A percentile compares a stretch with the other conserved stretches of the same genome.
Evolutionary conservation across 1,140 invertebrate genomes (phyloP).

Genomic region (Tribolium castaneum): DNA sequence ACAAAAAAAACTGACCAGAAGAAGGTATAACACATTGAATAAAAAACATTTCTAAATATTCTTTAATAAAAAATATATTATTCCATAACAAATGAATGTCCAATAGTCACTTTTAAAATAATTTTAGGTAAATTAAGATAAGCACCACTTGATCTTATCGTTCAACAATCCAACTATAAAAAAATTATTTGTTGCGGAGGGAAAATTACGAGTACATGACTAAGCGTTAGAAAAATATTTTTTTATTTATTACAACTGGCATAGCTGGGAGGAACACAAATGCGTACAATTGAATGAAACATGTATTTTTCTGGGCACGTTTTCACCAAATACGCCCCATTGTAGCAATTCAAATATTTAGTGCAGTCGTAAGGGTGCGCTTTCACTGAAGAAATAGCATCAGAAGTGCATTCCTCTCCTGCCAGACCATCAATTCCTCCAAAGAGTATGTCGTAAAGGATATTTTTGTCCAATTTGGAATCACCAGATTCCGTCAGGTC

Average conservation of each 20-base stretch:
- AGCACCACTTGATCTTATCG: too few species aligned
- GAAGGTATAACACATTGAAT: too few species aligned
- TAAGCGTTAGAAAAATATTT: too few species aligned
- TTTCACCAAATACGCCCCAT: background rate
- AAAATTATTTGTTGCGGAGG: too few species aligned
- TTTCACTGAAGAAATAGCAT: background rate
- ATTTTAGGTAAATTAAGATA: too few species aligned
- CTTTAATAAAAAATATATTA: too few species aligned
- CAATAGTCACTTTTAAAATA: too few species aligned
- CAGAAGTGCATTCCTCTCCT: background rate
- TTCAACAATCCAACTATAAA: too few species aligned
- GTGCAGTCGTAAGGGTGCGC: background rate
- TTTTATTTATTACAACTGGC: background rate
- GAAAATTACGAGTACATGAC: too few species aligned
- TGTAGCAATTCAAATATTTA: background rate
- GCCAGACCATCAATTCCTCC: background rate
- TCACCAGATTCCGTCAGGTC: background rate
- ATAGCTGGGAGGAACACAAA: background rate
- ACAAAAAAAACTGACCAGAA: too few species aligned
- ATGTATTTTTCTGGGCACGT: background rate
- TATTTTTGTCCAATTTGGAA: background rate
- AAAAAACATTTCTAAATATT: too few species aligned
- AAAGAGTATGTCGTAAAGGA: background rate
- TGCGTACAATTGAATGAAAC: background rate
- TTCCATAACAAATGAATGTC: too few species aligned